phyloP scores from a whole-genome alignment of 2,888 invertebrate genomes.

The Aethes cnicana region DNA sequence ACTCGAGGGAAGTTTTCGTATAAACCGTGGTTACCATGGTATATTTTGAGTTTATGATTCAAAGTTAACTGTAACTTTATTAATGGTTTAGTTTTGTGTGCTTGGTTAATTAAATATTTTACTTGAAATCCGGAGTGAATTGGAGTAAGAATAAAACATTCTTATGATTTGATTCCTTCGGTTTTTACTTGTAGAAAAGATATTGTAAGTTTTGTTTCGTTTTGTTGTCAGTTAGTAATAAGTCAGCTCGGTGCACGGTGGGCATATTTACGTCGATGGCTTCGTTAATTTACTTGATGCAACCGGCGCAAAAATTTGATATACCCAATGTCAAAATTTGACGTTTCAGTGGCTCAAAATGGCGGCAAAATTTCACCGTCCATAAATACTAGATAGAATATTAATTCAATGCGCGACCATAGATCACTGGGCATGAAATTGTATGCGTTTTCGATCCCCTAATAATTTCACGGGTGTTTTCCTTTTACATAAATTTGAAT shows the following conservation, averaged over 20 bases:
- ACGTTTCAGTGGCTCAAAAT: no score
- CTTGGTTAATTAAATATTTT: not conserved
- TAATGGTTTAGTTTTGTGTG: not conserved
- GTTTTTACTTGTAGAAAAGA: no score
- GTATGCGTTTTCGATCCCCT: conserved; percentile 27
- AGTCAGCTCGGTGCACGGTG: no score
- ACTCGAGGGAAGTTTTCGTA: conserved; percentile 30
- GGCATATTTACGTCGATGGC: no score
- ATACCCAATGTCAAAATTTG: no score
- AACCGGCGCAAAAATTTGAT: no score
- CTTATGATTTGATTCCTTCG: no score
- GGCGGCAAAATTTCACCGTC: no score
- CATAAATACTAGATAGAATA: not conserved
- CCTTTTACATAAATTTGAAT: conserved; percentile 30
- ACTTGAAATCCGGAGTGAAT: not conserved
- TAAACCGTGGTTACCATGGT: conserved; percentile 32
- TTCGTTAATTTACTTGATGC: no score
- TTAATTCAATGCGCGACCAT: conserved; percentile 19
- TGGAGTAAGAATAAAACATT: no score
- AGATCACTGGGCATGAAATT: conserved; percentile 21
- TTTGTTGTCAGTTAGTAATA: no score
- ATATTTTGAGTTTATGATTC: conserved; percentile 30
- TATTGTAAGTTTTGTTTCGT: not conserved
- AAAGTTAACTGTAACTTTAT: conserved; percentile 22
- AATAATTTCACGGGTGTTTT: conserved; percentile 22